Evolutionary conservation across 2,113 vertebrate genomes (phyloP).

Genomic region (Candoia aspera): DNA sequence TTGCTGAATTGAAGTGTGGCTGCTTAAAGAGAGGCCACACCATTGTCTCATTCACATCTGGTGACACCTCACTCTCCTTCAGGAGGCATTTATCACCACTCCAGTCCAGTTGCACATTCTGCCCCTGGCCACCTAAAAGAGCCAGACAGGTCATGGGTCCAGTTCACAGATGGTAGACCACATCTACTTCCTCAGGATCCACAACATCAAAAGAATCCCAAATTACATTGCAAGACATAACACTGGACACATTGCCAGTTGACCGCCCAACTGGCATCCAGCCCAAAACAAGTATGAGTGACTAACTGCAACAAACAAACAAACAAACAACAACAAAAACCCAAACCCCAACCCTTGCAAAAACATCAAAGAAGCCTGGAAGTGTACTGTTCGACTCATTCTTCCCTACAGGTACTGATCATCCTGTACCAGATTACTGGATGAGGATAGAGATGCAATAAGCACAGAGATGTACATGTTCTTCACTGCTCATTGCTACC

Average conservation of each 20-base stretch:
- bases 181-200: not conserved
- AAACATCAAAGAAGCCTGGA: not conserved
- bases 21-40: not conserved
- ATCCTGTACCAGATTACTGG: not conserved
- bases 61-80: not conserved
- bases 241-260: not conserved
- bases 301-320: not conserved
- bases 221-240: not conserved
- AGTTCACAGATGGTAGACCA: not conserved
- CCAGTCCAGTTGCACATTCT: not conserved
- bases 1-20: not conserved
- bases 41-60: not conserved
- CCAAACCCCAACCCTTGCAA: not conserved
- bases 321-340: not conserved
- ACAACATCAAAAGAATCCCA: not conserved
- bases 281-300: not conserved
- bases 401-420: not conserved
- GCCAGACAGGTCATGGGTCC: not conserved
- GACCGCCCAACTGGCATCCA: not conserved
- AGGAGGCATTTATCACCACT: not conserved
- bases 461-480: not conserved
- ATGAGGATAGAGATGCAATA: not conserved
- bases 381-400: not conserved
- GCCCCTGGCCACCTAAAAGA: not conserved
- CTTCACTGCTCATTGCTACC: not conserved